Evolutionary conservation across 2,888 invertebrate genomes (phyloP), one percentile per base, ranked within the genome.

Genomic region (Synergus itoensis): DNA sequence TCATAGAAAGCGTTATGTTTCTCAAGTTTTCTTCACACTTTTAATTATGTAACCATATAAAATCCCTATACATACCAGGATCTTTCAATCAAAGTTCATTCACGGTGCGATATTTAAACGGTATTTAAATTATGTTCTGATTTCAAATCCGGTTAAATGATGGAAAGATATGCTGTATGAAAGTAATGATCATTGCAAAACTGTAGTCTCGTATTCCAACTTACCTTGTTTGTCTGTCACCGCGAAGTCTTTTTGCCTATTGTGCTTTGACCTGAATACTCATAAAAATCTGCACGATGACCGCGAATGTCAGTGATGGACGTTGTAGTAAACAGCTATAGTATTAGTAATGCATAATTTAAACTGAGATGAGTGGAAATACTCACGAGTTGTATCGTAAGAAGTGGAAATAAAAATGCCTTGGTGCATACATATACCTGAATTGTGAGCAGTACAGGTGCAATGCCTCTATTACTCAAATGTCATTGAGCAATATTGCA

Each of bases 401-500:
- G 85, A 82, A 85, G 84, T 88, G 86, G 88, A 86, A 84, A 84
- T 82, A 84, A 88, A 85, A 86, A 87, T 84, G 84, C 84, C 83
- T 82, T 81, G 79, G 82, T 85, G 85, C 85, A 85, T 86, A 83
- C 83, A 65, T 79, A 67, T 81, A 79, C 81, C 75, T 80, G 79
- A 77, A 77, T 69, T 63, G 76, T 75, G 79, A 36, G 64, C 77
- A 77, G 77, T 78, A 73, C 83, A 83, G 79, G 80, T 83, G 83
- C 80, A 83, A 82, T 76, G 76, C 80, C 76, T 78, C 73, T 83
- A 87, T 88, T 87, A 85, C 86, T 85, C 87, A 86, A 87, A 81
- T 78, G 79, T 82, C 85, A 87, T 88, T 87, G 85, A 86, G 85
- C 86, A 86, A 86, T 86, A 86, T 86, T 45, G 28, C 53, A 73